Percentiles rank a stretch among this genome's conserved stretches.
These are phyloP conservation scores for Agrotis exclamationis DNA, from an alignment of 2,888 invertebrate genomes.

Conservation along the genomic window DNA sequence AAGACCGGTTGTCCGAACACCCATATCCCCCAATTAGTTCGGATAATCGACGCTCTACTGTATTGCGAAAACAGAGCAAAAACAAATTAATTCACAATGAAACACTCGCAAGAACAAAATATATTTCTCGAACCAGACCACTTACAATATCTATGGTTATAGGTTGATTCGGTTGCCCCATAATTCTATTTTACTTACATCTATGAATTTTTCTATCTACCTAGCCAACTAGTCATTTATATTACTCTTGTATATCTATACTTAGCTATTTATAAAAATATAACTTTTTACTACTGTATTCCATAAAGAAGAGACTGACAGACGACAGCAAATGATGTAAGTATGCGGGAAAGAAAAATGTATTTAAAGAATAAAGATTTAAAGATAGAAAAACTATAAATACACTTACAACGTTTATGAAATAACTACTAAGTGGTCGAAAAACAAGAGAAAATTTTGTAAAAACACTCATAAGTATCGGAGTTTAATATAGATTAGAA, in stretches of 20 bases:
- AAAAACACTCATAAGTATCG: background rate
- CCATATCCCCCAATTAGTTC: too few relatives aligned
- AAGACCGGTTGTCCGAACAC: too few relatives aligned
- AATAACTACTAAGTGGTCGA: too few relatives aligned
- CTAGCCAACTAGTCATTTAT: conserved; percentile 4
- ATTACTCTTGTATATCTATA: conserved; percentile 10
- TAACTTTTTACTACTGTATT: background rate
- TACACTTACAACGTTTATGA: too few relatives aligned
- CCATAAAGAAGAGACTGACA: background rate
- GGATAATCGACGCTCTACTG: too few relatives aligned
- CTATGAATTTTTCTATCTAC: conserved; percentile 32
- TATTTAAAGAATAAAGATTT: too few relatives aligned
- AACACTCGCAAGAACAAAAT: conserved; percentile 16
- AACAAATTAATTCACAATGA: conserved; percentile 1
- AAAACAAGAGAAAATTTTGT: too few relatives aligned
- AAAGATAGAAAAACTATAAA: too few relatives aligned
- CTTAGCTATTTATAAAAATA: conserved; percentile 33
- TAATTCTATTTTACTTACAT: conserved; percentile 7
- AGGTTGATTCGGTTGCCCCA: conserved; percentile 49
- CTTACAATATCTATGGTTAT: conserved; percentile 43
- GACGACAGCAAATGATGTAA: background rate
- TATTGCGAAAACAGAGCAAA: too few relatives aligned
- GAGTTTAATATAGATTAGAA: background rate
- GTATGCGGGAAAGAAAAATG: too few relatives aligned
- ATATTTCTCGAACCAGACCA: conserved; percentile 21